Percentiles rank a stretch among this genome's conserved stretches.
Conservation (phyloP, 2,797 vertebrate genomes). For the Microctenopoma lineatum region DNA sequence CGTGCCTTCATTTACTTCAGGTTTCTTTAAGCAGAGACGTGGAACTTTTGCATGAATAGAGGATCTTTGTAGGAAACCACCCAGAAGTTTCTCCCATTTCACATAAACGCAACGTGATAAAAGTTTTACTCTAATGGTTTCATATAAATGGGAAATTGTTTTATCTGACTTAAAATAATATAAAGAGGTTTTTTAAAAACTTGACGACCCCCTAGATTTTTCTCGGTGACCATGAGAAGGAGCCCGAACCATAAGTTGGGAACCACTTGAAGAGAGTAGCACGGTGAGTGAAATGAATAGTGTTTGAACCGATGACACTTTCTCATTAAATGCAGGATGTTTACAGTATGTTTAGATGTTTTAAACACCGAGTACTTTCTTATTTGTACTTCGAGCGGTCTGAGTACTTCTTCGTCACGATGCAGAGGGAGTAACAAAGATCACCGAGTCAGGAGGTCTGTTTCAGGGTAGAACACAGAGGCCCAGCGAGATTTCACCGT, state of each 20-base stretch:
- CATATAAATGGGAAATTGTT: no score
- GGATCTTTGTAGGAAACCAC: not conserved
- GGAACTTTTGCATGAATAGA: not conserved
- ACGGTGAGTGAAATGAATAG: no score
- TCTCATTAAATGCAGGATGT: no score
- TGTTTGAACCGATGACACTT: no score
- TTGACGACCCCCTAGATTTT: no score
- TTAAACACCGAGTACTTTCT: no score
- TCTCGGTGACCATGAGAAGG: no score
- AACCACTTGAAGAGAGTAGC: not conserved
- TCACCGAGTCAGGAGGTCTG: not conserved
- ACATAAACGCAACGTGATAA: no score
- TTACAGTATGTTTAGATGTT: not conserved
- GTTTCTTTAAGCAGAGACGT: constrained; percentile 7
- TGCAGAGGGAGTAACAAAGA: not conserved
- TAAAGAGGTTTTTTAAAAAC: no score
- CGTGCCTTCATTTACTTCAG: not conserved
- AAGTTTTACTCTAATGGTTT: no score
- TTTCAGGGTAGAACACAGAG: constrained; percentile 10
- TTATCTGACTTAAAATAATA: no score
- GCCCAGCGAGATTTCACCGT: constrained; percentile 52
- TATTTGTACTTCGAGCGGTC: not conserved
- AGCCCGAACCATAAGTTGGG: not conserved
- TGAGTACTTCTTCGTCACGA: not conserved
- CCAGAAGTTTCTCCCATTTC: no score